Percentiles rank a stretch among this genome's conserved stretches.
Conservation (phyloP, 2,888 invertebrate species). For the Iphiclides podalirius region DNA sequence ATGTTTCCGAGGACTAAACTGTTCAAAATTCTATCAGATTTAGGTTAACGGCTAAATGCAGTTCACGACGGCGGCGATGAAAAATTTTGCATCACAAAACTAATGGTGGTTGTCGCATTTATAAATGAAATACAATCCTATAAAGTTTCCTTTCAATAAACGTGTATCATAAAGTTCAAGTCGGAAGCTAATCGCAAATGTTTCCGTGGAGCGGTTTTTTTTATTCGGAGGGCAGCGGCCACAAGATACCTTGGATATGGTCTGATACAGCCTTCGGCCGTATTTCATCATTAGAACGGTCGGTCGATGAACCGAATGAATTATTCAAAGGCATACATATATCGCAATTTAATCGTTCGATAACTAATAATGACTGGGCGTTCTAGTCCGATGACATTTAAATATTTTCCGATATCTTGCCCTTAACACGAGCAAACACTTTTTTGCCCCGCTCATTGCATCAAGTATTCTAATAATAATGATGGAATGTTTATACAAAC, state of each 20-base stretch:
- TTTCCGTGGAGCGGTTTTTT: conserved; percentile 40
- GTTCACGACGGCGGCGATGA: background rate
- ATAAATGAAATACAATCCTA: no score
- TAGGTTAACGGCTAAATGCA: background rate
- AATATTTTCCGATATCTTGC: conserved; percentile 12
- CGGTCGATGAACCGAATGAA: conserved; percentile 59
- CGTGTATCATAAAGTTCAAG: no score
- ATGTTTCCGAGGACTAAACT: background rate
- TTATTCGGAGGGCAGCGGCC: conserved; percentile 48
- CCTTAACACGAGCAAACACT: conserved; percentile 6
- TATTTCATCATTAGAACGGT: conserved; percentile 57
- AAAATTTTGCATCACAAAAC: no score
- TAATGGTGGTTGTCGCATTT: no score
- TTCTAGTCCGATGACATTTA: conserved; percentile 12
- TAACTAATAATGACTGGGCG: conserved; percentile 18
- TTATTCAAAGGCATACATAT: conserved; percentile 39
- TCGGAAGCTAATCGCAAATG: conserved; percentile 13
- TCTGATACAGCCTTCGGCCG: conserved; percentile 59
- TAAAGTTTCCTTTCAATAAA: no score
- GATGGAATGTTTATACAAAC: background rate
- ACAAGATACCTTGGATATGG: conserved; percentile 48
- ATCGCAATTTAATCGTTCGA: conserved; percentile 33
- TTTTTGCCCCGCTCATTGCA: conserved; percentile 8
- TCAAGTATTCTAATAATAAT: background rate
- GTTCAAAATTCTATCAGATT: conserved; percentile 7